A percentile compares a stretch with the other conserved stretches of the same genome.
These are phyloP conservation scores for Tipula helvola DNA, from an alignment of 2,888 invertebrate species.

Conservation along the genomic window DNA sequence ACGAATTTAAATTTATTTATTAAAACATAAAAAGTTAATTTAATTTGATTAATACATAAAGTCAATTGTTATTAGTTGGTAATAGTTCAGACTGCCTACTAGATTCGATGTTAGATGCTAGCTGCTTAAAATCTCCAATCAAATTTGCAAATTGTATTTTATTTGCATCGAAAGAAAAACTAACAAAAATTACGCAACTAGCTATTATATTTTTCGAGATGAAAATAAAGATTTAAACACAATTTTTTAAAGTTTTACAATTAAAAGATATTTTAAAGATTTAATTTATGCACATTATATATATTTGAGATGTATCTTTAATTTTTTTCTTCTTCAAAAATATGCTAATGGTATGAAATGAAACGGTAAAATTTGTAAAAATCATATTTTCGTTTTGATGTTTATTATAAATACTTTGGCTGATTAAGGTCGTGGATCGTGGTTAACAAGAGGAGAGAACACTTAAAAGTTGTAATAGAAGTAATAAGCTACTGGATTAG, in stretches of 20 bases:
- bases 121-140: not conserved
- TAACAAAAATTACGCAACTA: not conserved
- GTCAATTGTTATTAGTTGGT: not conserved
- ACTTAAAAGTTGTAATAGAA: no score
- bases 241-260: not conserved
- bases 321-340: not conserved
- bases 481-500: not conserved
- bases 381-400: not conserved
- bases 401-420: not conserved
- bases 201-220: not conserved
- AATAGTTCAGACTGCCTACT: not conserved
- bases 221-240: not conserved
- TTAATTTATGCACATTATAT: not conserved
- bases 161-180: not conserved
- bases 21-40: not conserved
- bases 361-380: not conserved
- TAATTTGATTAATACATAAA: not conserved
- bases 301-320: no score
- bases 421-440: not conserved
- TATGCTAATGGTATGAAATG: not conserved
- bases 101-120: not conserved
- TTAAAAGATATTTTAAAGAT: not conserved
- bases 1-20: not conserved
- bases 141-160: not conserved
- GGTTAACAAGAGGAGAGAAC: not conserved